Conservation (phyloP, 2,888 invertebrate genomes). For the Apocheima hispidaria region DNA sequence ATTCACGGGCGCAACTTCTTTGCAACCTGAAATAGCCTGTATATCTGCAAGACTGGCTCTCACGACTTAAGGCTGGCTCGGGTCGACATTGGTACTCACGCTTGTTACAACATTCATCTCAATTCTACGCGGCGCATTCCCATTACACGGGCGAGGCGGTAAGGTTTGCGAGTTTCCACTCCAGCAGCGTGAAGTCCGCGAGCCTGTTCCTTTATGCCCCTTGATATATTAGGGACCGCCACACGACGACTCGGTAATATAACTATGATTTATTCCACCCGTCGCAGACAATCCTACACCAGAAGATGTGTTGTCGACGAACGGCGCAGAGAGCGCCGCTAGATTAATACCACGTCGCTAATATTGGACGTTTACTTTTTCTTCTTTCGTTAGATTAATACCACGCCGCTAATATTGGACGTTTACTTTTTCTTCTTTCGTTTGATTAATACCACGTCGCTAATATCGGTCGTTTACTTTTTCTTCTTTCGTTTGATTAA, state of each 20-base stretch:
- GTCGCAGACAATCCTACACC: conserved; percentile 64
- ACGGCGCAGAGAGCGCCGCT: conserved; percentile 50
- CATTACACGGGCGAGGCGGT: conserved; percentile 47
- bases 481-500: conserved; percentile 64
- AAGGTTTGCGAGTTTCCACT: conserved; percentile 54
- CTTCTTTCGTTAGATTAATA: conserved; percentile 69
- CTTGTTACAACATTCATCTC: conserved; percentile 57
- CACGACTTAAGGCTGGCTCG: conserved; percentile 21
- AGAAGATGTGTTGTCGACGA: conserved; percentile 64
- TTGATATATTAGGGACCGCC: conserved; percentile 72
- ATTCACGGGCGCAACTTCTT: conserved; percentile 42
- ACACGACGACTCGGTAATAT: conserved; percentile 73
- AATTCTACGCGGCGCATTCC: conserved; percentile 54
- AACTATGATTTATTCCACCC: conserved; percentile 71
- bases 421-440: conserved; percentile 59
- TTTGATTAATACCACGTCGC: conserved; percentile 66
- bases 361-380: conserved; percentile 65
- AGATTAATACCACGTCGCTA: conserved; percentile 67
- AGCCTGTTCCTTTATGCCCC: conserved; percentile 64
- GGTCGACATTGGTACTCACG: conserved; percentile 31
- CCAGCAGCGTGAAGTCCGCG: conserved; percentile 49
- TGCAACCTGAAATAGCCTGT: conserved; percentile 30
- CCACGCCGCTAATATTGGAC: conserved; percentile 60
- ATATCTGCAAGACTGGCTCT: conserved; percentile 25
- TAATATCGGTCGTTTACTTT: conserved; percentile 64